Base-by-base conservation (phyloP, 2,888 invertebrate genomes). In the Aporophyla lueneburgensis region DNA sequence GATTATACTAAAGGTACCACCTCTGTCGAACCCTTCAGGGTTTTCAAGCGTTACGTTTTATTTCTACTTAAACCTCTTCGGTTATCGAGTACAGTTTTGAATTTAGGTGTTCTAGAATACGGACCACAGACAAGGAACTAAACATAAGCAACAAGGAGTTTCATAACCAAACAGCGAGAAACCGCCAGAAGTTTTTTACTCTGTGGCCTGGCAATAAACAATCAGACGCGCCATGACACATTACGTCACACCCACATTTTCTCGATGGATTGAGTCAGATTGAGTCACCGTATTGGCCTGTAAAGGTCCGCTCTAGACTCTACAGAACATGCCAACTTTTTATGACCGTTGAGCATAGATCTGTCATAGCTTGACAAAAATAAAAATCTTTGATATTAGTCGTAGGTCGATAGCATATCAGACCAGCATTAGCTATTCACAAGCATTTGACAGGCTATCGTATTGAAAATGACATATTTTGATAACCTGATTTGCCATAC, bases 211-310 rank as follows among this genome's bases (percentile, higher is more conserved):
- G 54, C 53, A 65, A 69, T 56, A 70, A 75, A 80, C 75, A 72
- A 76, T 63, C 70, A 54, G 72, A 73, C 66, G 54, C 61, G 65
- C 21, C 59, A 56, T 80, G 75, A 66, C 43, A 75, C 53, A 59
- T 80, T 79, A 61, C 75, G 54, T 78, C 77, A 78, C 71, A 51
- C 49, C n/a, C 51, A 63, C 53, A 54, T n/a, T 40, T 73, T 62
- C 53, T 74, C 63, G 21, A 27, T 54, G 49, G 54, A 74, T 79
- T 69, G 69, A 68, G 67, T 76, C 65, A 53, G 53, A 72, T 74
- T 59, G 71, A 62, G 62, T 70, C 61, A 62, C 6, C 53, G 12
- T 59, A 51, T 12, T 3, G 54, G 54, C 16, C 21, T 77, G 59
- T 40, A 51, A 56, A 51, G 54, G 49, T 71, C 0, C n/a, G 19